These are phyloP conservation scores for Petrolisthes manimaculis DNA, from an alignment of 2,888 invertebrate species.

Conservation along the genomic window DNA sequence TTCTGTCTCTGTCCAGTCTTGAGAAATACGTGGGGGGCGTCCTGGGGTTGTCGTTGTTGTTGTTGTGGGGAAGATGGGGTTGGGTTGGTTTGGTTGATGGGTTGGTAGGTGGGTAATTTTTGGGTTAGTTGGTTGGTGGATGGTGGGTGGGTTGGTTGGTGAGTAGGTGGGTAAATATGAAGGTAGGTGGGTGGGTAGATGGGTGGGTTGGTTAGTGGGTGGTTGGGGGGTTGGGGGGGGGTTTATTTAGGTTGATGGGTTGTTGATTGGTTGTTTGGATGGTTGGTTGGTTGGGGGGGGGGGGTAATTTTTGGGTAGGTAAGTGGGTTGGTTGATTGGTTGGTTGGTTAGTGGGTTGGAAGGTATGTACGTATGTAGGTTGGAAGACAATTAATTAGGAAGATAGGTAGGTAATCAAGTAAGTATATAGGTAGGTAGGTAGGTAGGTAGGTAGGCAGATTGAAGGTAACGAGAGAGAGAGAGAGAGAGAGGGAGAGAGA, in stretches of 20 bases:
- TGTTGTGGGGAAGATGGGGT: background rate
- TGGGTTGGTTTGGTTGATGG: background rate
- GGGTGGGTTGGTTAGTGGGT: background rate
- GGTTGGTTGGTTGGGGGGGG: background rate
- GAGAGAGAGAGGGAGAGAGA: constrained; percentile 8
- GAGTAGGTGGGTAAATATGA: background rate
- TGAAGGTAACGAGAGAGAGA: background rate
- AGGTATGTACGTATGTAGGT: background rate
- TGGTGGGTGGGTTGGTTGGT: background rate
- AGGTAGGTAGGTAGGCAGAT: background rate
- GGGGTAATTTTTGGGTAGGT: background rate
- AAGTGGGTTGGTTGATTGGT: background rate
- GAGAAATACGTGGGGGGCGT: constrained; percentile 68
- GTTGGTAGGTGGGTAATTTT: background rate
- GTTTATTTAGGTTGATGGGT: background rate
- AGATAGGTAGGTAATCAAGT: too few relatives aligned
- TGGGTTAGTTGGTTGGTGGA: background rate
- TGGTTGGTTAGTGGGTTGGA: background rate
- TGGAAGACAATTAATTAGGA: background rate
- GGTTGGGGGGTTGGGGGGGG: background rate
- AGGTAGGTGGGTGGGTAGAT: background rate
- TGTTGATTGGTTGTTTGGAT: background rate
- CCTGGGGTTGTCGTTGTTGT: constrained; percentile 28
- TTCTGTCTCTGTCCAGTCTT: constrained; percentile 66
- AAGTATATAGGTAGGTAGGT: too few relatives aligned